Percentiles rank a stretch among this genome's conserved stretches.
These are phyloP conservation scores for Trachops cirrhosus DNA, from an alignment of 2,797 vertebrate genomes.

Conservation along the genomic window DNA sequence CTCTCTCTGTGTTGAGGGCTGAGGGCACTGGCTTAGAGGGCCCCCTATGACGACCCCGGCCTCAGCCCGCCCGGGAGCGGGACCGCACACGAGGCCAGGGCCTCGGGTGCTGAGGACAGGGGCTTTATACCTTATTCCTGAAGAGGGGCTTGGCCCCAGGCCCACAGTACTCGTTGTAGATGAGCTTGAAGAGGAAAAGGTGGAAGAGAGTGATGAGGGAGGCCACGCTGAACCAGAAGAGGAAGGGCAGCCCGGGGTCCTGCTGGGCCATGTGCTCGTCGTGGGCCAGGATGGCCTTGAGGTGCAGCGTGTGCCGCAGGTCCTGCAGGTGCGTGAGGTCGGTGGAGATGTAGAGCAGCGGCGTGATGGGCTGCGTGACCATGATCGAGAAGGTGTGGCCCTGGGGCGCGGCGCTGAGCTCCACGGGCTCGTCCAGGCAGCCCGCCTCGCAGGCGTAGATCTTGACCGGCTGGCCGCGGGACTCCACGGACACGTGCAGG, in stretches of 20 bases:
- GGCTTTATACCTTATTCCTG: slow-evolving; percentile 96
- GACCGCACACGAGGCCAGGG: slow-evolving; percentile 45
- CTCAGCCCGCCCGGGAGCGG: slow-evolving; percentile 42
- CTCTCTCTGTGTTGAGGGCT: background rate
- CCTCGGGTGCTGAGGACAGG: background rate
- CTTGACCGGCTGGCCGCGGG: slow-evolving; percentile 90
- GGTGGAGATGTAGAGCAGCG: slow-evolving; percentile 95
- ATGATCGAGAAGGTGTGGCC: slow-evolving; percentile 95
- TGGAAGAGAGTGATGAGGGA: slow-evolving; percentile 98
- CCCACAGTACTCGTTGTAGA: slow-evolving; percentile 99
- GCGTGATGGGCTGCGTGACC: slow-evolving; percentile 97
- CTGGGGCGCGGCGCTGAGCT: slow-evolving; percentile 91
- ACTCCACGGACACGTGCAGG: slow-evolving; percentile 93
- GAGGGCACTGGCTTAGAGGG: background rate
- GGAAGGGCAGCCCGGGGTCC: slow-evolving; percentile 95
- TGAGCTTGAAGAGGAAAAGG: slow-evolving; percentile 98
- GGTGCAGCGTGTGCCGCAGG: slow-evolving; percentile 94
- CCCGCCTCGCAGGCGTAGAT: slow-evolving; percentile 96
- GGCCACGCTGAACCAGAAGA: slow-evolving; percentile 99
- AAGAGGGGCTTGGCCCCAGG: slow-evolving; percentile 97
- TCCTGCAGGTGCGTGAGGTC: slow-evolving; percentile 96
- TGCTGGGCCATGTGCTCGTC: slow-evolving; percentile 99
- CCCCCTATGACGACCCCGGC: background rate
- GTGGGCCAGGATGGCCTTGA: slow-evolving; percentile 97
- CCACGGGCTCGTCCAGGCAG: slow-evolving; percentile 95